Percentiles rank a stretch among this genome's conserved stretches.
phyloP scores from a whole-genome alignment of 2,888 invertebrate species.

The Eutolmus rufibarbis region DNA sequence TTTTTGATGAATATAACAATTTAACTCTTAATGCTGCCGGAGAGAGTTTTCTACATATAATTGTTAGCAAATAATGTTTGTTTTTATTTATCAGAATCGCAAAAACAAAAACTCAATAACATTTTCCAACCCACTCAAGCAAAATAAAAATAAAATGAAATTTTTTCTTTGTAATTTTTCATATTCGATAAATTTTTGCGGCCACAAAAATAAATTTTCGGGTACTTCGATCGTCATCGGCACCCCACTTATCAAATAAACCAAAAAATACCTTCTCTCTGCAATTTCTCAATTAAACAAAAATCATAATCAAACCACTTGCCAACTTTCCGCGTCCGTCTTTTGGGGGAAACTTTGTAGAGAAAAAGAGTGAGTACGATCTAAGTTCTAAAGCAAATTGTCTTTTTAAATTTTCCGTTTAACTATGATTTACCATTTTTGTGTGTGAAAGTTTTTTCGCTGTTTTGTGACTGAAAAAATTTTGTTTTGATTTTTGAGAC shows the following conservation, averaged over 20 bases:
- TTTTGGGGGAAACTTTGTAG: conserved; percentile 13
- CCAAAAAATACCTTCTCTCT: neutral
- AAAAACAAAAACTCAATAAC: neutral
- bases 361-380: conserved; percentile 25
- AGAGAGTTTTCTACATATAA: neutral
- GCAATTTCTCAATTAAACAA: conserved; percentile 6
- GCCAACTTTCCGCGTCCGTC: neutral
- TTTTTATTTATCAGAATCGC: neutral
- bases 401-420: neutral
- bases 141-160: conserved; percentile 25
- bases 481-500: conserved; percentile 1
- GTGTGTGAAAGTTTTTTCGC: conserved; percentile 5
- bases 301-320: conserved; percentile 10
- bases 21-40: conserved; percentile 32
- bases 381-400: neutral
- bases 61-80: neutral
- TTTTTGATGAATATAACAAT: neutral
- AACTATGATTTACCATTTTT: neutral
- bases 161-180: conserved; percentile 30
- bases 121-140: conserved; percentile 26
- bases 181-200: conserved; percentile 38
- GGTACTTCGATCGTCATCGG: conserved; percentile 16
- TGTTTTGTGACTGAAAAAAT: neutral
- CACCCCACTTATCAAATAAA: neutral
- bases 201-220: neutral